Base-by-base conservation (phyloP, 2,888 invertebrate species). In the Acholoe squamosa region DNA sequence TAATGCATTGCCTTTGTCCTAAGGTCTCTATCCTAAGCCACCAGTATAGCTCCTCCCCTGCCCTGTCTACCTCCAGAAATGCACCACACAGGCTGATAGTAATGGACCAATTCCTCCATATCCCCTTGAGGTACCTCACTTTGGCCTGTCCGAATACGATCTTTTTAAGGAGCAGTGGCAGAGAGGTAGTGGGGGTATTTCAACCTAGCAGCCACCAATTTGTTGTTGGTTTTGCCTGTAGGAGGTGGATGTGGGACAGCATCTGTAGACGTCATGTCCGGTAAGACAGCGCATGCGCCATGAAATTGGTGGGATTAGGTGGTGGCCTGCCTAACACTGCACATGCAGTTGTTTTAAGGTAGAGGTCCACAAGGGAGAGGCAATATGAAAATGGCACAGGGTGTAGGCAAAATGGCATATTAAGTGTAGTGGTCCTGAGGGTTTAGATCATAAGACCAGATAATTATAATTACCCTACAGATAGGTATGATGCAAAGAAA, bases 231-330 rank as follows among this genome's bases (percentile, higher is more conserved):
- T 71, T 71, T 22, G n/a, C 71, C 16, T 7, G 28, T 25, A 28
- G 71, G 71, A 25, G 28, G 71, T 0, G 19, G 19, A 19, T 14
- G 61, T 0, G 22, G 3, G 3, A 19, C 61, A 19, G 19, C 25
- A 28, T 71, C 28, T 28, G 14, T 71, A 71, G 28, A 14, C 28
- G 25, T 25, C 71, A 71, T 71, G 19, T 71, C 71, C 71, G 71
- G 71, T 28, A 28, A 71, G 25, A n/a, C 7, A 5, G 28, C 28
- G 71, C 71, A 28, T 71, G 71, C 71, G 25, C 71, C 71, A 28
- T 71, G 71, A 71, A 71, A 71, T 71, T 71, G 71, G 71, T 28
- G 3, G 31, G 71, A 71, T 71, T 71, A 71, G 71, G 71, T 28
- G 28, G 0, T 5, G 71, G 71, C 71, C 71, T 25, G 61, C 71